phyloP scores from a whole-genome alignment of 2,797 vertebrate species.

The Melanotaenia maccullochi region DNA sequence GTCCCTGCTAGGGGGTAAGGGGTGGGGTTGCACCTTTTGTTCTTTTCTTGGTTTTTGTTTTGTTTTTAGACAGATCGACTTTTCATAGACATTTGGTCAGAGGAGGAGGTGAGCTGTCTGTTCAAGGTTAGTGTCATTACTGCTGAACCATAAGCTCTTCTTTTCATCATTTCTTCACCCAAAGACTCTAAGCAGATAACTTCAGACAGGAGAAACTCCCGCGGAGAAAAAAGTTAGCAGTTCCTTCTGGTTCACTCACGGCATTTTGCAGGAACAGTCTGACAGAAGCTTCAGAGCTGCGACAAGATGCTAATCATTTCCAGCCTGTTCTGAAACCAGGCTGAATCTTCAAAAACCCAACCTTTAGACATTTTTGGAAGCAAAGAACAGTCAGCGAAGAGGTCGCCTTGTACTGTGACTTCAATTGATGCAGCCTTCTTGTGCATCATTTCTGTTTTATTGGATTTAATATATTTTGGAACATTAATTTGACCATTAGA shows the following conservation, averaged over 20 bases:
- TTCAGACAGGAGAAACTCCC: background rate
- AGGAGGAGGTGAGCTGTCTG: background rate
- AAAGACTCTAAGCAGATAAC: background rate
- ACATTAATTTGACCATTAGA: no score
- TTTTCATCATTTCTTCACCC: background rate
- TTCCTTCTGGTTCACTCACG: background rate
- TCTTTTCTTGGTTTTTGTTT: background rate
- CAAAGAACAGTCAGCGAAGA: background rate
- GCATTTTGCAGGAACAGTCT: background rate
- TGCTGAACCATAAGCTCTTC: conserved; percentile 4
- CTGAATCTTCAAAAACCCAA: background rate
- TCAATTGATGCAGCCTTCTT: background rate
- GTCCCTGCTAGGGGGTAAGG: background rate
- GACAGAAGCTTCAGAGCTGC: background rate
- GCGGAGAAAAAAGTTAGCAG: background rate
- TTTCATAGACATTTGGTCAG: background rate
- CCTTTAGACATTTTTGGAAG: background rate
- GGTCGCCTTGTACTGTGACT: background rate
- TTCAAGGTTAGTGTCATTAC: background rate
- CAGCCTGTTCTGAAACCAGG: background rate
- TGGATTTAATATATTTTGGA: no score
- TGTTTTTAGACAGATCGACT: conserved; percentile 2
- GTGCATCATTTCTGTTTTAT: background rate
- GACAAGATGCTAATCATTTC: background rate
- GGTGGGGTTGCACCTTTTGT: background rate